Conservation (phyloP, 2,113 vertebrate genomes). For the Ariopsis seemanni region DNA sequence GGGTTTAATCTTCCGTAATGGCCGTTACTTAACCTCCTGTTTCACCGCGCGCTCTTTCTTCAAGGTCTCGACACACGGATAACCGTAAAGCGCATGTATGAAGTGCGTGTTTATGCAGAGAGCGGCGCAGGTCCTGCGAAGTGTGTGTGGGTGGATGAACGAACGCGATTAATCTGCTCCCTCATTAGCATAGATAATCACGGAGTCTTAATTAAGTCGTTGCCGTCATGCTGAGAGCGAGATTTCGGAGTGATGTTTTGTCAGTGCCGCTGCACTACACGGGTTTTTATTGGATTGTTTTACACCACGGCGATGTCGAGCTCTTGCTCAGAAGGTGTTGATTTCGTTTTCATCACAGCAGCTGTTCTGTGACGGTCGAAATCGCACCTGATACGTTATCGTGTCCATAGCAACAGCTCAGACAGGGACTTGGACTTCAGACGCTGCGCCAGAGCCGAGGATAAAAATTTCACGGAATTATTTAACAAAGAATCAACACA, state of each 20-base stretch:
- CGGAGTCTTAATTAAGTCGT: constrained; percentile 59
- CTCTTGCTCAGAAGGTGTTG: neutral
- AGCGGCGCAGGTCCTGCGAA: constrained; percentile 10
- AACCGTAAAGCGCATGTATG: neutral
- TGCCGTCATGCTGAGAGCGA: constrained; percentile 43
- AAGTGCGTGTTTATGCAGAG: constrained; percentile 7
- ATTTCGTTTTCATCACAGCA: neutral
- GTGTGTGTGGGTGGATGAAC: constrained; percentile 45
- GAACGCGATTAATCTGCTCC: constrained; percentile 57
- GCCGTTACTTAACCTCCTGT: constrained; percentile 28
- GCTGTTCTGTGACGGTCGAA: neutral
- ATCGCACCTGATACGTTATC: neutral
- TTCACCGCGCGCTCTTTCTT: neutral
- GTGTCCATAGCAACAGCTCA: neutral
- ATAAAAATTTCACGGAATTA: too few relatives aligned
- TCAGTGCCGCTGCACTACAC: neutral
- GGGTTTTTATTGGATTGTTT: neutral
- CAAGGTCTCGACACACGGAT: neutral
- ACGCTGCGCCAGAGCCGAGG: too few relatives aligned
- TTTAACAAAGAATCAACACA: too few relatives aligned
- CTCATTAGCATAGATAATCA: constrained; percentile 63
- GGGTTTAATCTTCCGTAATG: constrained; percentile 27
- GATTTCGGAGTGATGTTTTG: constrained; percentile 34
- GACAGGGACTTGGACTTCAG: too few relatives aligned
- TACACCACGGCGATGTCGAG: neutral